Percentiles rank a stretch among this genome's conserved stretches.
phyloP scores from a whole-genome alignment of 2,888 invertebrate species.

The Onchidella celtica region DNA sequence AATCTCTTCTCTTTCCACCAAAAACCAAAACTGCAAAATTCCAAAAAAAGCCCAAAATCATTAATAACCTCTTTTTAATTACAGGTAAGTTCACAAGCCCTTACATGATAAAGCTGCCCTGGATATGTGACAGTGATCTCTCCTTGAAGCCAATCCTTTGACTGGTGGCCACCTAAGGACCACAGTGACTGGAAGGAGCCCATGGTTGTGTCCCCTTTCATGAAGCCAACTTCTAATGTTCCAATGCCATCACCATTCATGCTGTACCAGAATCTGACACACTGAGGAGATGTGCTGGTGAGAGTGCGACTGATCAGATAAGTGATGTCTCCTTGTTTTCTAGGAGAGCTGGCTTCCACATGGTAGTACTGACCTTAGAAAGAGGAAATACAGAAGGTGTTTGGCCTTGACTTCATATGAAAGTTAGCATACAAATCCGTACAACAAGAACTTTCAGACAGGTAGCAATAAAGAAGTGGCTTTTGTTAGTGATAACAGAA shows the following conservation, averaged over 20 bases:
- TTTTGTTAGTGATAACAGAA: no score
- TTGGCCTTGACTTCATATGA: slow-evolving; percentile 74
- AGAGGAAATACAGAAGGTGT: slow-evolving; percentile 63
- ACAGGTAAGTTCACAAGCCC: no score
- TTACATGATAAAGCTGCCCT: slow-evolving; percentile 55
- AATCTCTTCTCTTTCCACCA: no score
- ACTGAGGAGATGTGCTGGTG: slow-evolving; percentile 58
- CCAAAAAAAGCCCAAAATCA: no score
- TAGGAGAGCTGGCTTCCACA: slow-evolving; percentile 66
- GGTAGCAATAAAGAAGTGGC: no score
- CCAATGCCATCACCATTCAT: slow-evolving; percentile 52
- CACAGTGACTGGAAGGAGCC: slow-evolving; percentile 53
- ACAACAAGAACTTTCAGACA: no score
- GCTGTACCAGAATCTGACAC: slow-evolving; percentile 68
- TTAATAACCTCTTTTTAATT: no score
- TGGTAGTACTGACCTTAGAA: slow-evolving; percentile 69
- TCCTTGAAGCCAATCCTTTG: slow-evolving; percentile 70
- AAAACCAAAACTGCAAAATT: no score
- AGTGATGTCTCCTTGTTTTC: slow-evolving; percentile 63
- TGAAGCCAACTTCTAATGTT: slow-evolving; percentile 28
- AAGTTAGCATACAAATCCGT: slow-evolving; percentile 55
- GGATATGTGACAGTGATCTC: slow-evolving; percentile 62
- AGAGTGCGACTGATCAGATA: slow-evolving; percentile 66
- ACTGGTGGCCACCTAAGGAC: slow-evolving; percentile 67
- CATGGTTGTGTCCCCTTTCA: slow-evolving; percentile 16